Conservation (phyloP, 2,888 invertebrate genomes). For the Drosophila ustulata region DNA sequence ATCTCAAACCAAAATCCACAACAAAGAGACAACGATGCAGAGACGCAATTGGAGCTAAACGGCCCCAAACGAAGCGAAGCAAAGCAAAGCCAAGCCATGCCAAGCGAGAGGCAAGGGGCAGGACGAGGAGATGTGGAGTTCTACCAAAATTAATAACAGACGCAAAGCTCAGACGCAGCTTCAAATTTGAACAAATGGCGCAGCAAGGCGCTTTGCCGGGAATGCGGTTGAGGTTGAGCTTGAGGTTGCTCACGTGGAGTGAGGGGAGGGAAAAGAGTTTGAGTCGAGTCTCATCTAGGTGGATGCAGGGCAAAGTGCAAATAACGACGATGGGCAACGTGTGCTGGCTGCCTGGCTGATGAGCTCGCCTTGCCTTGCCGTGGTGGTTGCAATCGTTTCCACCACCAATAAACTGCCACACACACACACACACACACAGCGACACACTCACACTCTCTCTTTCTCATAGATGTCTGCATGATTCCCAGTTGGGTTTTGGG, state of each 20-base stretch:
- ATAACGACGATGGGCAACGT: slow-evolving; percentile 62
- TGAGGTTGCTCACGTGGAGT: neutral
- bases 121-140: slow-evolving; percentile 27
- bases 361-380: slow-evolving; percentile 28
- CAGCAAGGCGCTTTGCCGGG: slow-evolving; percentile 18
- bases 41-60: slow-evolving; percentile 75
- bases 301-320: slow-evolving; percentile 73
- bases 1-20: slow-evolving; percentile 53
- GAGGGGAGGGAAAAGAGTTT: neutral
- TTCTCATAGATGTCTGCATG: slow-evolving; percentile 39
- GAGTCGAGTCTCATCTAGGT: slow-evolving; percentile 14
- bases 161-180: slow-evolving; percentile 49
- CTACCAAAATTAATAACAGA: slow-evolving; percentile 77
- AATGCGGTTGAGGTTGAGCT: too few relatives aligned
- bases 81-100: slow-evolving; percentile 10
- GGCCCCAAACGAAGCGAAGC: slow-evolving; percentile 40
- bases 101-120: slow-evolving; percentile 16
- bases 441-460: slow-evolving; percentile 34
- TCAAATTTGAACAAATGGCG: slow-evolving; percentile 66
- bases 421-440: slow-evolving; percentile 35
- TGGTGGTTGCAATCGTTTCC: slow-evolving; percentile 74
- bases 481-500: slow-evolving; percentile 46
- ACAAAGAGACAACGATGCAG: slow-evolving; percentile 40
- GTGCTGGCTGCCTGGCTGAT: slow-evolving; percentile 21
- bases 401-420: slow-evolving; percentile 62